Evolutionary conservation across 2,113 vertebrate genomes (phyloP), one percentile per base, ranked within the genome.

Genomic region (Haemorhous mexicanus): DNA sequence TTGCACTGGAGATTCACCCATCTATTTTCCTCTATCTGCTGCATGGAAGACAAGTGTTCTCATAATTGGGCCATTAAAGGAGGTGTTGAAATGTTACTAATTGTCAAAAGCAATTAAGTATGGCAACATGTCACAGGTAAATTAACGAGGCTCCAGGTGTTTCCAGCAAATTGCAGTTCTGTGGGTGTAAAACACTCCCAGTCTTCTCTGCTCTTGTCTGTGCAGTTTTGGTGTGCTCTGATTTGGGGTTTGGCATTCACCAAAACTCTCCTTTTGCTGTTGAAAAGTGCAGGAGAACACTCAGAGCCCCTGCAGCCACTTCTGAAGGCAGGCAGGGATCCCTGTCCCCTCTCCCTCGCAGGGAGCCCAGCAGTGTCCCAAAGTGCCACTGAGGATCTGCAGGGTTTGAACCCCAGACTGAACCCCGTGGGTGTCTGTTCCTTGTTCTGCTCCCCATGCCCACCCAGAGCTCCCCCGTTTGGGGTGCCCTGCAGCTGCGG

Each of bases 1-100:
- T 47, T 73, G 46, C 49, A 4, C 0, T 88, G 73, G 64, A 93
- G 93, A 83, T 90, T 92, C 93, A 80, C 94, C 96, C 96, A 97
- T 98, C 96, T 96, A 97, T 98, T 97, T 97, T 85, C 93, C 90
- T 68, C 86, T 95, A 84, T 95, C 92, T 86, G 6, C 69, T 39
- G 89, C 58, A 49, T 30, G 24, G 64, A 84, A 97, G 97, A 97
- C 96, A 97, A 97, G 95, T 86, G 91, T 90, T 96, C 95, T 92
- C 93, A 95, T 98, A 98, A 98, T 98, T 97, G 97, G 96, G 93
- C 94, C 96, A 97, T 98, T 98, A 98, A 97, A 97, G 96, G 94
- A 97, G 96, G 97, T 98, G 98, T 98, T 98, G 97, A 97, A 97
- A 98, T 98, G 97, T 97, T 98, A 92, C 98, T 98, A 98, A 98